Percentiles rank a stretch among this genome's conserved stretches.
These are phyloP conservation scores for Ceyx melanurus DNA, from an alignment of 2,113 vertebrate species.

Conservation along the genomic window DNA sequence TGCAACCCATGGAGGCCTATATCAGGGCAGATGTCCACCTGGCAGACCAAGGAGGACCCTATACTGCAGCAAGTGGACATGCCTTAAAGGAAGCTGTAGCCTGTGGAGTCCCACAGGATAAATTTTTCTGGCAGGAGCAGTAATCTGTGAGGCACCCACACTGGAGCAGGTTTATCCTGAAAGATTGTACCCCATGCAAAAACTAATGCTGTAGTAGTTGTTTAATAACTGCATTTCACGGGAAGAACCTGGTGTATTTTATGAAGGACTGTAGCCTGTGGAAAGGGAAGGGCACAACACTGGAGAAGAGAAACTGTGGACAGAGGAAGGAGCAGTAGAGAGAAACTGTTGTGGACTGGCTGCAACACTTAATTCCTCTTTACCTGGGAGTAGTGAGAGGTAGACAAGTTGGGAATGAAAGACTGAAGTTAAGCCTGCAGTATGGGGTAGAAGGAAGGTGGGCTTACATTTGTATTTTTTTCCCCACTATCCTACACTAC, in stretches of 20 bases:
- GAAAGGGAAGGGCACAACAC: accelerated
- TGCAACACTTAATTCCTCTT: accelerated
- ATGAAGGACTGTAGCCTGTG: neutral
- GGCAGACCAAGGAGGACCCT: neutral
- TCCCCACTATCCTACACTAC: neutral
- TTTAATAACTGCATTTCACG: neutral
- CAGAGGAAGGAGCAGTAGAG: neutral
- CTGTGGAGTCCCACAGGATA: accelerated
- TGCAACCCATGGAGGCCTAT: neutral
- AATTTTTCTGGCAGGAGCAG: neutral
- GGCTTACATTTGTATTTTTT: neutral
- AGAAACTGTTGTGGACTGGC: neutral
- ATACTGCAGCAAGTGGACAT: neutral
- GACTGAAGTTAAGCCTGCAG: neutral
- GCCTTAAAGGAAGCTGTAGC: neutral
- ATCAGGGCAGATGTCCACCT: neutral
- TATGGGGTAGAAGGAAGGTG: neutral
- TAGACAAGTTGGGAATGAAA: neutral
- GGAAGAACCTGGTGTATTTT: neutral
- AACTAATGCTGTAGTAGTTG: neutral
- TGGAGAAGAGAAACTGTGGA: neutral
- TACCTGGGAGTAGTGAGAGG: accelerated
- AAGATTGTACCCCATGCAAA: neutral
- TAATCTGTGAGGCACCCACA: accelerated
- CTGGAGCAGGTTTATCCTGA: neutral